phyloP scores from a whole-genome alignment of 2,113 vertebrate genomes.

The Chaetura pelagica region DNA sequence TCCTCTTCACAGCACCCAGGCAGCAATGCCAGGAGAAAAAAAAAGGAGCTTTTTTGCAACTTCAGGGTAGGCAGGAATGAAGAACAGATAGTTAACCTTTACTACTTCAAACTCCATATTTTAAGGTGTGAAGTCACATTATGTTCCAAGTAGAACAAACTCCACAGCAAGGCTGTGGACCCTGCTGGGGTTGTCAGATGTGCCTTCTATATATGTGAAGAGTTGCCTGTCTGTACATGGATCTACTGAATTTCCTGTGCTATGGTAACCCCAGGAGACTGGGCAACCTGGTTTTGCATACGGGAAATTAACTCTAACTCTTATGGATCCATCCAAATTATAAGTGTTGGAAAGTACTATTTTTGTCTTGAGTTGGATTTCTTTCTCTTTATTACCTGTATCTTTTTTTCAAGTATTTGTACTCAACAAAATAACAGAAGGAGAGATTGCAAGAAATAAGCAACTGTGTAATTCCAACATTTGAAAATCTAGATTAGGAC shows the following conservation, averaged over 20 bases:
- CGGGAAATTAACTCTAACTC: background rate
- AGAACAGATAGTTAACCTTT: background rate
- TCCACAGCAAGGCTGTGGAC: background rate
- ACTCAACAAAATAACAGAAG: background rate
- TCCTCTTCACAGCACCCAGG: background rate
- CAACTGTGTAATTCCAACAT: background rate
- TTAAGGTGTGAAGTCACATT: background rate
- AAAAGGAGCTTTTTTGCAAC: background rate
- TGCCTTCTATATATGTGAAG: background rate
- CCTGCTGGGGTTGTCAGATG: background rate
- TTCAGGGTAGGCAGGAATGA: background rate
- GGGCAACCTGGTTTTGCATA: background rate
- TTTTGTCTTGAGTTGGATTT: background rate
- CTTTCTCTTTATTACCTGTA: fast-evolving
- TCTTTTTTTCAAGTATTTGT: background rate
- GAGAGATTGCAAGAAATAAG: background rate
- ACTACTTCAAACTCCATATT: background rate
- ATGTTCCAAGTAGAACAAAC: background rate
- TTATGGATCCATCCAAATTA: background rate
- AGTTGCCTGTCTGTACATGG: background rate
- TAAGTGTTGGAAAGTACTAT: background rate
- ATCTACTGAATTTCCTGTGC: background rate
- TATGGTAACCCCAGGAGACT: background rate
- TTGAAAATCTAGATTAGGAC: background rate
- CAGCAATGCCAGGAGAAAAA: background rate